Percentiles rank a stretch among this genome's conserved stretches.
Evolutionary conservation across 1,140 invertebrate species (phyloP).

Genomic region (Magallana angulata): DNA sequence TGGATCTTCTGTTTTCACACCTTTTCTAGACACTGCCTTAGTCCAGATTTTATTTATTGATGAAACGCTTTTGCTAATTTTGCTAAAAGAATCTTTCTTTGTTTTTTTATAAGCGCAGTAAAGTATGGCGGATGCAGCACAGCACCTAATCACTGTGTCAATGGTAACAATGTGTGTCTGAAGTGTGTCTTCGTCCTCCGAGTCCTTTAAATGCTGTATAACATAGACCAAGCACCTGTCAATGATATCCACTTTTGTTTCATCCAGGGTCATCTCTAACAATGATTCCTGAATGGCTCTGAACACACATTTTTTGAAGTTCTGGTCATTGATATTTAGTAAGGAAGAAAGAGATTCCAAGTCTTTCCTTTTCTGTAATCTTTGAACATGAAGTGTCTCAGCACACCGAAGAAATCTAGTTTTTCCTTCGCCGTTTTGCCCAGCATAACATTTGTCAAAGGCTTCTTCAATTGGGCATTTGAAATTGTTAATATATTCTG

Average conservation of each 20-base stretch:
- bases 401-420: not conserved
- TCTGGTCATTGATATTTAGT: not conserved
- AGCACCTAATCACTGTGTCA: not conserved
- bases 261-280: not conserved
- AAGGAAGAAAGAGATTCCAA: not conserved
- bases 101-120: not conserved
- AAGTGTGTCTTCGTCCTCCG: not conserved
- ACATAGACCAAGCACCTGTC: not conserved
- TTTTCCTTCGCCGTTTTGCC: not conserved
- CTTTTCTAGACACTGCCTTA: not conserved
- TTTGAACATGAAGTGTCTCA: not conserved
- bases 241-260: not conserved
- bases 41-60: slow-evolving; percentile 2
- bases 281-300: not conserved
- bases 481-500: too few species aligned
- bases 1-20: not conserved
- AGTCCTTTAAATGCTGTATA: not conserved
- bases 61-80: not conserved
- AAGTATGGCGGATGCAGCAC: not conserved
- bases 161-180: not conserved
- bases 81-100: not conserved
- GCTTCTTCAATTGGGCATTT: not conserved
- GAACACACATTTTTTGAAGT: not conserved
- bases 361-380: not conserved
- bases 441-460: not conserved